Conservation (phyloP, 1,140 invertebrate species). For the Drosophila paulistorum region DNA sequence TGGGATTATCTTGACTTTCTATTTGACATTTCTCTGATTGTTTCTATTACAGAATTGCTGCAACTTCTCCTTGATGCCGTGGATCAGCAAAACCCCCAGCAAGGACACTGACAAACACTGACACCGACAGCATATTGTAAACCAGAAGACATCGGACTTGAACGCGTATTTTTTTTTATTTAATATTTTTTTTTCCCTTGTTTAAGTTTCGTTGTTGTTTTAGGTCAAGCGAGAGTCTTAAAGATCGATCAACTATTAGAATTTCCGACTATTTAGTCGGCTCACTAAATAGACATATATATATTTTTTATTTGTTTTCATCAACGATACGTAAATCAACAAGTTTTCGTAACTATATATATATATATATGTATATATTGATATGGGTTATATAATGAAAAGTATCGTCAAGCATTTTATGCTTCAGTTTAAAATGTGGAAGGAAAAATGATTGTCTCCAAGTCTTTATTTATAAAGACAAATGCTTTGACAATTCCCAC, state of each 20-base stretch:
- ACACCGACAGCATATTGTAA: background rate
- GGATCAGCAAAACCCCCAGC: background rate
- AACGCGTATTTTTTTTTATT: background rate
- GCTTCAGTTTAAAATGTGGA: too few species aligned
- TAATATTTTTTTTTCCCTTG: background rate
- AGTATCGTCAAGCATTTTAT: too few species aligned
- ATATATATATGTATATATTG: background rate
- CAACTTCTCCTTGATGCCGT: background rate
- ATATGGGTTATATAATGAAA: background rate
- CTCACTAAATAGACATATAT: constrained; percentile 3
- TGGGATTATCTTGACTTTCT: too few species aligned
- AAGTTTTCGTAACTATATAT: background rate
- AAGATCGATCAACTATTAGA: constrained; percentile 6
- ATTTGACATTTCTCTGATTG: too few species aligned
- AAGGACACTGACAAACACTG: background rate
- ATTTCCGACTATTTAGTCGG: constrained; percentile 35
- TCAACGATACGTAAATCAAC: too few species aligned
- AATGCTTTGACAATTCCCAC: too few species aligned
- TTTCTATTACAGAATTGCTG: background rate
- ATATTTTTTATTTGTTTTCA: too few species aligned
- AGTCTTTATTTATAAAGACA: too few species aligned
- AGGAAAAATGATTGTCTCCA: too few species aligned
- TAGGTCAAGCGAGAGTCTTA: constrained; percentile 11
- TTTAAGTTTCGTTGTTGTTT: constrained; percentile 7
- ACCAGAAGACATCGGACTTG: background rate